Evolutionary conservation across 1,140 invertebrate species (phyloP), one percentile per base, ranked within the genome.

Genomic region (Ditylenchus dipsaci): DNA sequence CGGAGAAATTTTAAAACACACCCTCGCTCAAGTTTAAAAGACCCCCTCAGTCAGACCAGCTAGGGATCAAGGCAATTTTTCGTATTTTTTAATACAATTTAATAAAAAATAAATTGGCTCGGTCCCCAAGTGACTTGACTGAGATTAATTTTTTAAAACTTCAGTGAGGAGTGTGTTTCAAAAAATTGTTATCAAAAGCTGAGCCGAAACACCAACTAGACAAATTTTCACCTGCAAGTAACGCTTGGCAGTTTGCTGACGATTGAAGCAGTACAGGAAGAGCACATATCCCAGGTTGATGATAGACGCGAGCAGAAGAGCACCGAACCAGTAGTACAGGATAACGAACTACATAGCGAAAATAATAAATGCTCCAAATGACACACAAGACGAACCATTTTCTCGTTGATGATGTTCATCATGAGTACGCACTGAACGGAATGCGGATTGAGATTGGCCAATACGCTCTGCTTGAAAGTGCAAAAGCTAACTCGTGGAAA

Each of bases 341-440:
- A 61, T 13, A 26, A 43, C 19, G 59, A 21, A 61, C 33, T 11
- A 38, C 3, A 38, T 5, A 5, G 33, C 33, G 11, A 38, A 38
- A 38, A 38, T 5, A 11, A 5, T 3, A 38, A 38, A 38, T n/a
- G n/a, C n/a, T n/a, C 33, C 11, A 38, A 3, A 38, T 38, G 33
- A 38, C 33, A n/a, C 33, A 38, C 3, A 38, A 38, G 11, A 38
- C 33, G 11, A 38, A 38, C 33, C n/a, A 61, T 30, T 29, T 61
- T 61, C n/a, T 61, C 59, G 21, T 61, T 61, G 13, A 61, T 19
- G n/a, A 61, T 27, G 29, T 61, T 61, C n/a, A 43, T 61, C 59
- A 61, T 61, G n/a, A 61, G 38, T 1, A 61, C 29, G 29, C 59
- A 61, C 29, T 61, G 59, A 21, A 61, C 59, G 19, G 59, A 5